Percentiles rank a stretch among this genome's conserved stretches.
These are phyloP conservation scores for Hippocampus kuda DNA, from an alignment of 2,797 vertebrate genomes.

Conservation along the genomic window DNA sequence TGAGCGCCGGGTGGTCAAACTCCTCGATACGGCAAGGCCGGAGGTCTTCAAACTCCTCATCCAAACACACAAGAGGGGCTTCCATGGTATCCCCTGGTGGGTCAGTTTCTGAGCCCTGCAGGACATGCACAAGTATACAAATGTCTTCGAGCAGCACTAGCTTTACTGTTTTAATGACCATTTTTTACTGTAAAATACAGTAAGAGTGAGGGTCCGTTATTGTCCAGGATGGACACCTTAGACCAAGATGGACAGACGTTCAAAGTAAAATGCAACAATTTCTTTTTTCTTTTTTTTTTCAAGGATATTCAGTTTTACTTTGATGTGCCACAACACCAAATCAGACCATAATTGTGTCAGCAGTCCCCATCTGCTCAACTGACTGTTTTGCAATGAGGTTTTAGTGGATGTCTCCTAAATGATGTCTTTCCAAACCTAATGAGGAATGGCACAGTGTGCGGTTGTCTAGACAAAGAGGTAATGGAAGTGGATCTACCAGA, in stretches of 20 bases:
- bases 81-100: conserved; percentile 69
- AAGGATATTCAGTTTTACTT: not conserved
- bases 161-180: no score
- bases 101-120: conserved; percentile 1
- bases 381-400: conserved; percentile 21
- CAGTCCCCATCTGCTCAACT: conserved; percentile 35
- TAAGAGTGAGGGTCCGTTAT: no score
- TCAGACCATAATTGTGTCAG: not conserved
- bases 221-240: no score
- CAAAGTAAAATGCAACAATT: no score
- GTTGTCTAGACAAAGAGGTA: conserved; percentile 47
- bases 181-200: no score
- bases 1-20: conserved; percentile 48
- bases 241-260: no score
- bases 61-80: conserved; percentile 85
- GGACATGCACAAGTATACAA: no score
- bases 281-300: no score
- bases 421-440: conserved; percentile 24
- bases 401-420: conserved; percentile 27
- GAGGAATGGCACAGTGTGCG: conserved; percentile 26
- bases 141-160: no score
- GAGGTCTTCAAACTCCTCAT: conserved; percentile 90
- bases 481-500: conserved; percentile 47
- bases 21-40: conserved; percentile 74
- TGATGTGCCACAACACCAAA: not conserved